Evolutionary conservation across 2,797 vertebrate genomes (phyloP).

Genomic region (Manis crassicaudata): DNA sequence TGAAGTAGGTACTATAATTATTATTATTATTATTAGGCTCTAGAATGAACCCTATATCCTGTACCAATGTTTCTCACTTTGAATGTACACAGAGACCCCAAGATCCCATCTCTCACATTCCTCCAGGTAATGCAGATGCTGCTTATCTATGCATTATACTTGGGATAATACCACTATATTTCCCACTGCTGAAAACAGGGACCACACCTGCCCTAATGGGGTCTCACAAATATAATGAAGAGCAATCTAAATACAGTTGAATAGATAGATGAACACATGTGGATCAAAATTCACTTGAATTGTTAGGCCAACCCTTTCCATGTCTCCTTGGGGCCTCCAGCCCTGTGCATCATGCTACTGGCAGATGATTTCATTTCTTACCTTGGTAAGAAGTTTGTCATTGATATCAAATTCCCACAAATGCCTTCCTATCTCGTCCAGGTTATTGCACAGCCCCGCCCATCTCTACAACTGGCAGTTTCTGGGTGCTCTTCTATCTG

Average conservation of each 20-base stretch:
- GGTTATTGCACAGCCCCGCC: background rate
- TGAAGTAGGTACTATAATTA: background rate
- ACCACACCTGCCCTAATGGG: background rate
- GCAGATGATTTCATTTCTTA: background rate
- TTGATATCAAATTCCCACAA: background rate
- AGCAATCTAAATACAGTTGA: background rate
- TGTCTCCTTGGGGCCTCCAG: background rate
- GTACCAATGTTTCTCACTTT: background rate
- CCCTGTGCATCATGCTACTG: background rate
- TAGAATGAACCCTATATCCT: background rate
- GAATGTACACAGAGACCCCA: background rate
- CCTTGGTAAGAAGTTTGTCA: background rate
- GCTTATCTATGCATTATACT: background rate
- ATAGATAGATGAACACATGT: background rate
- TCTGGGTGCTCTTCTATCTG: background rate
- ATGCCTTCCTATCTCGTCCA: background rate
- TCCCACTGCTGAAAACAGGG: background rate
- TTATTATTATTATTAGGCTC: background rate
- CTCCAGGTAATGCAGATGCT: background rate
- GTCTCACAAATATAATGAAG: background rate
- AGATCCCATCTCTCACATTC: background rate
- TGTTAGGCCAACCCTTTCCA: background rate
- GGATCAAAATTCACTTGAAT: background rate
- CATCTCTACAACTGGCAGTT: background rate
- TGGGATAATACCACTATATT: background rate